These are phyloP conservation scores for Lutra lutra DNA, from an alignment of 2,797 vertebrate species.

Conservation along the genomic window DNA sequence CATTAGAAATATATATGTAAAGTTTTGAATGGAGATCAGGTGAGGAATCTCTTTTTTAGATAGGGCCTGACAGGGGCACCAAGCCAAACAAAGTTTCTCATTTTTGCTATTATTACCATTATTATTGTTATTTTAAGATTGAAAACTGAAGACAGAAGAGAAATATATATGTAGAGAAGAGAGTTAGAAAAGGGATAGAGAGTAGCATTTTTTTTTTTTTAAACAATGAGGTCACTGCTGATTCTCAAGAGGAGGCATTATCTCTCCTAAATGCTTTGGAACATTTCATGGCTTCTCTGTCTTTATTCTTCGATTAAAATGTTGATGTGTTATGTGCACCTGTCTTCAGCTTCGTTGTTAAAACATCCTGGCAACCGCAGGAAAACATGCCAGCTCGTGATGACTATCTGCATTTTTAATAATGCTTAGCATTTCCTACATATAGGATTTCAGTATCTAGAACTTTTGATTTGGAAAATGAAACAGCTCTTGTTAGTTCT, in stretches of 20 bases:
- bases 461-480: slow-evolving; percentile 66
- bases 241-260: not conserved
- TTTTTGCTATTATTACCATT: not conserved
- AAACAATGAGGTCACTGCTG: not conserved
- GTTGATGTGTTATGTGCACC: not conserved
- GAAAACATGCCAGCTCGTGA: not conserved
- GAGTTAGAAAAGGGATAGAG: not conserved
- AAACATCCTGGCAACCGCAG: not conserved
- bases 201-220: not conserved
- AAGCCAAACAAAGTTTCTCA: not conserved
- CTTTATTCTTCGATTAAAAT: slow-evolving; percentile 68
- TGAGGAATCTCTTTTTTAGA: not conserved
- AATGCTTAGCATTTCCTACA: slow-evolving; percentile 51
- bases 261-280: slow-evolving; percentile 53
- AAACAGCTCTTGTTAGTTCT: slow-evolving; percentile 57
- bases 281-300: not conserved
- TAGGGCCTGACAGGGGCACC: not conserved
- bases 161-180: not conserved
- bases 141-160: not conserved
- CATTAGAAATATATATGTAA: not conserved
- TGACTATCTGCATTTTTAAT: slow-evolving; percentile 6
- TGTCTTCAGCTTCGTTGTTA: slow-evolving; percentile 39
- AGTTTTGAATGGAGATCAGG: not conserved
- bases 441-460: slow-evolving; percentile 61
- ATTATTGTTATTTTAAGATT: not conserved